Conservation (phyloP, 2,888 invertebrate genomes). For the Plusia festucae region DNA sequence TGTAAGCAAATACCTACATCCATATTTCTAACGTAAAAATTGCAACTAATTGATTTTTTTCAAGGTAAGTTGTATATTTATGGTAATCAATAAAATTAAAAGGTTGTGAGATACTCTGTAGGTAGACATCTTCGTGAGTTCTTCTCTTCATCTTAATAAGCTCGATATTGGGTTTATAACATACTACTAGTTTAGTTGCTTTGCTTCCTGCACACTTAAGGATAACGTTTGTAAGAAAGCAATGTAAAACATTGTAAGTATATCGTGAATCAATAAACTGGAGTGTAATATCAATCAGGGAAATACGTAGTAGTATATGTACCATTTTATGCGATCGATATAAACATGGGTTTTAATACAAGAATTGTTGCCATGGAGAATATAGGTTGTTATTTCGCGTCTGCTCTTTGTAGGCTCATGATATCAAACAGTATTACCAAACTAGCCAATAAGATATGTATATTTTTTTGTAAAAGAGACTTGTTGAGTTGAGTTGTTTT, state of each 20-base stretch:
- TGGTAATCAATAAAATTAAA: constrained; percentile 44
- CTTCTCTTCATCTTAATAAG: too few relatives aligned
- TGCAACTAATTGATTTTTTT: constrained; percentile 49
- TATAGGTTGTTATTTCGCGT: not conserved
- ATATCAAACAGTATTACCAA: not conserved
- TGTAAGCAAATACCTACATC: constrained; percentile 55
- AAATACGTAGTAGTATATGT: constrained; percentile 57
- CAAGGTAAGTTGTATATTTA: constrained; percentile 26
- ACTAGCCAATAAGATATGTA: not conserved
- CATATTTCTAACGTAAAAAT: constrained; percentile 57
- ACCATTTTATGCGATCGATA: constrained; percentile 71
- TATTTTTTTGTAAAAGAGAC: not conserved
- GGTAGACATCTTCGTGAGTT: too few relatives aligned
- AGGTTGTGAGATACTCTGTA: constrained; percentile 25
- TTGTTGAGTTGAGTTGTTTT: too few relatives aligned
- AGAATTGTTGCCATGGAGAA: constrained; percentile 19
- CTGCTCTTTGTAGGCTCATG: not conserved
- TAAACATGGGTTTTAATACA: constrained; percentile 59
- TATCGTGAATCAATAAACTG: constrained; percentile 67
- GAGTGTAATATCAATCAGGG: constrained; percentile 77
- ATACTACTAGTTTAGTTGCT: too few relatives aligned
- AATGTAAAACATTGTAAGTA: constrained; percentile 68
- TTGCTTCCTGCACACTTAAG: constrained; percentile 47
- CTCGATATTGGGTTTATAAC: constrained; percentile 30
- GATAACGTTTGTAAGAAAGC: constrained; percentile 43